A percentile compares a stretch with the other conserved stretches of the same genome.
These are phyloP conservation scores for Athetis lepigone DNA, from an alignment of 2,888 invertebrate genomes.

Conservation along the genomic window DNA sequence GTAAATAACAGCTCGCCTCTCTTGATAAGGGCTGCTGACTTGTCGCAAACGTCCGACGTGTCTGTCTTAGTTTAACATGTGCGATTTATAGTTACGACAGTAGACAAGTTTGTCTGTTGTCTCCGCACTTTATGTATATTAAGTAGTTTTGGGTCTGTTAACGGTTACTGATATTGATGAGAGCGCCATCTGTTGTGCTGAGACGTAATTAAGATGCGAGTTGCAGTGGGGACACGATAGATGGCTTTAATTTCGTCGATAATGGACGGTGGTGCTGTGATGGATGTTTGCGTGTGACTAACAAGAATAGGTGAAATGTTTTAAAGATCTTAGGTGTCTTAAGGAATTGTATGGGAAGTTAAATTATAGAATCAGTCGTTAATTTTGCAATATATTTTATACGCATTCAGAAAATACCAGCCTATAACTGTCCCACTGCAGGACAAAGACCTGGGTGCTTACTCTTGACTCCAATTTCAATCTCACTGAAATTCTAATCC, in stretches of 20 bases:
- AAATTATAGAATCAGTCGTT: no score
- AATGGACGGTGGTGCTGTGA: slow-evolving; percentile 34
- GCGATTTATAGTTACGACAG: slow-evolving; percentile 79
- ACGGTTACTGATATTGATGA: slow-evolving; percentile 61
- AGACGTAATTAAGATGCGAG: slow-evolving; percentile 60
- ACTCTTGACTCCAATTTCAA: no score
- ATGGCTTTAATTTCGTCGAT: slow-evolving; percentile 60
- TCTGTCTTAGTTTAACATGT: slow-evolving; percentile 88
- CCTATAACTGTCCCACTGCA: no score
- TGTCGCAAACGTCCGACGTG: slow-evolving; percentile 84
- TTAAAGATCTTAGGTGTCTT: neutral
- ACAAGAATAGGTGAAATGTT: neutral
- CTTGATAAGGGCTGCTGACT: slow-evolving; percentile 89
- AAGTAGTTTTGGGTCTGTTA: slow-evolving; percentile 65
- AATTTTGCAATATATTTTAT: no score
- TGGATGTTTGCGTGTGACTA: neutral
- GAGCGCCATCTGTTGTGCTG: slow-evolving; percentile 61
- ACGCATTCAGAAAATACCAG: no score
- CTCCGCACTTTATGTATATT: slow-evolving; percentile 64
- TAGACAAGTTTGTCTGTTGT: slow-evolving; percentile 57
- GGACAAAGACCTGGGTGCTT: no score
- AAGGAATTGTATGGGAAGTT: no score
- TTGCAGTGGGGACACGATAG: slow-evolving; percentile 51
- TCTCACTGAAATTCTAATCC: no score
- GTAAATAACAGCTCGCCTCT: slow-evolving; percentile 85